Base-by-base conservation (phyloP, 2,113 vertebrate species). In the Raja brachyura region DNA sequence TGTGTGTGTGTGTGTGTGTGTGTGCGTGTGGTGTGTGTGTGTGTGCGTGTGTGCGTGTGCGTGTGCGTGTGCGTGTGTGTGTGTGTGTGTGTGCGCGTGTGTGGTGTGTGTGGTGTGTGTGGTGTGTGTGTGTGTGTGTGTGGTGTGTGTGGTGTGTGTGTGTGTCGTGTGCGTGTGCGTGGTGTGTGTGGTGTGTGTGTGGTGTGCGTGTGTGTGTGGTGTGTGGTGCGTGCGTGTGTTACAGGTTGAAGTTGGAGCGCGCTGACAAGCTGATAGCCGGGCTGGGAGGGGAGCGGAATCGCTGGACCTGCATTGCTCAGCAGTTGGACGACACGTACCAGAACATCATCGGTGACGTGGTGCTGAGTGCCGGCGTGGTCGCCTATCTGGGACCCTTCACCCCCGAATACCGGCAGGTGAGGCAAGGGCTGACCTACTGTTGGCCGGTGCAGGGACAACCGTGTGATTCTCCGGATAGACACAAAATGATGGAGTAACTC, bases 231-330 rank as follows among this genome's bases (percentile, higher is more conserved):
- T 18, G 5, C 95, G 94, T 94, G 93, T 93, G 94, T 83, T 28
- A 13, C 54, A 95, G 95, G 95, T 94, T 96, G 94, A 95, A 94
- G 93, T 93, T 93, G 93, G 93, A 94, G 93, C 94, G 93, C 93
- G 93, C 94, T 93, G 94, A 95, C 93, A 94, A 94, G 95, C 95
- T 95, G 94, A 95, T 95, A 94, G 95, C 94, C 93, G 93, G 76
- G 3, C 93, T 94, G 75, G 92, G 93, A 86, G 94, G 94, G 93
- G 94, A 59, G 76, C 93, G 88, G 78, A 95, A 93, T 61, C 93
- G 93, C 0, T 94, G 93, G 94, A 94, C 93, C 93, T 93, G 93
- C 10, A 86, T 94, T 77, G 93, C 81, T 11, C 16, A 93, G 78
- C 94, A 94, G n/a, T 81, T 94, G 48, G 93, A 93, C 83, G 93